phyloP scores from a whole-genome alignment of 2,113 vertebrate genomes.

The Nanorana parkeri region DNA sequence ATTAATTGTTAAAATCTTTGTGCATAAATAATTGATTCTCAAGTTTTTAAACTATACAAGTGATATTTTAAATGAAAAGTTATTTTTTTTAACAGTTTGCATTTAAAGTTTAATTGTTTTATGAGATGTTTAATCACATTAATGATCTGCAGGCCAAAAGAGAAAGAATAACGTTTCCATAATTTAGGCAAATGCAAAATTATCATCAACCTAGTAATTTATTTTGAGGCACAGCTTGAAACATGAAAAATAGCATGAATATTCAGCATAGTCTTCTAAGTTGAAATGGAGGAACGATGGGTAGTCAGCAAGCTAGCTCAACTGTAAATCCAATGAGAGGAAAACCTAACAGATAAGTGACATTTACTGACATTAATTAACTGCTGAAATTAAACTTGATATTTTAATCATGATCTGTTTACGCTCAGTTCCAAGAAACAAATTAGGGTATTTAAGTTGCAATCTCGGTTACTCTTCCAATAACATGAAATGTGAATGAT shows the following conservation, averaged over 20 bases:
- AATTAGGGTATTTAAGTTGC: slow-evolving; percentile 78
- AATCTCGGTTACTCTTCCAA: slow-evolving; percentile 83
- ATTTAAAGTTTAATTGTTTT: slow-evolving; percentile 29
- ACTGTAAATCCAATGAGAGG: slow-evolving; percentile 77
- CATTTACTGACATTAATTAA: slow-evolving; percentile 88
- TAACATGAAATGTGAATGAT: slow-evolving; percentile 77
- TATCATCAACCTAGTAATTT: slow-evolving; percentile 27
- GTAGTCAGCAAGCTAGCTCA: slow-evolving; percentile 73
- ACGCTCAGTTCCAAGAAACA: slow-evolving; percentile 77
- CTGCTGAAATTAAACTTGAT: slow-evolving; percentile 87
- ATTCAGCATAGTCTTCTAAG: slow-evolving; percentile 29
- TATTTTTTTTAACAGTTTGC: slow-evolving; percentile 13
- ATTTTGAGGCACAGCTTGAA: slow-evolving; percentile 49
- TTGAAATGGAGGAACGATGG: slow-evolving; percentile 64
- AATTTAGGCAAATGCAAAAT: slow-evolving; percentile 24
- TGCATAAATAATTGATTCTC: not conserved
- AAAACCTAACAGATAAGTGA: slow-evolving; percentile 80
- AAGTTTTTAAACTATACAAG: not conserved
- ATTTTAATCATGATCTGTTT: slow-evolving; percentile 87
- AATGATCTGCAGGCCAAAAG: slow-evolving; percentile 20
- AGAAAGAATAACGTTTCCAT: not conserved
- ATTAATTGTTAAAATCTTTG: too few species aligned
- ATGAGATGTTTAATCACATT: slow-evolving; percentile 36
- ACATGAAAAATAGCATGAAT: slow-evolving; percentile 47
- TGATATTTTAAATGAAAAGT: not conserved